Evolutionary conservation across 2,113 vertebrate species (phyloP), one percentile per base, ranked within the genome.

Genomic region (Globicephala melas): DNA sequence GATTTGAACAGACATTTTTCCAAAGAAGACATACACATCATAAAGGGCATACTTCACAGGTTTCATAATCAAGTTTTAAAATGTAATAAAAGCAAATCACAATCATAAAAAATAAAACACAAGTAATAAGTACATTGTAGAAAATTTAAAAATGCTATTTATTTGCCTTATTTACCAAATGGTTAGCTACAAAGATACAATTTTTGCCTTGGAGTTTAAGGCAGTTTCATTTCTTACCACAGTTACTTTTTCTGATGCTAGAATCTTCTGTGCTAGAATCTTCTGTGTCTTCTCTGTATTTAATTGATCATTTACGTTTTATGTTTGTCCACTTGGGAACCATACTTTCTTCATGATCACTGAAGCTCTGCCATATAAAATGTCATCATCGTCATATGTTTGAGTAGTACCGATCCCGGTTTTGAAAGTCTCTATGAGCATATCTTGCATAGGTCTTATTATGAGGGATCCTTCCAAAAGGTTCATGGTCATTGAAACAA

Each of bases 381-480:
- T 8, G 28, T 79, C 83, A 41, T 28, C 50, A 23, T 74, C 94
- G 87, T 98, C 98, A 99, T 73, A 99, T 97, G 98, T 99, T 99
- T 41, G 99, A 96, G 21, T 99, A 98, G 93, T 99, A 99, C 28
- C 99, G 99, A 97, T 99, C 98, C 91, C 99, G 99, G 98, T 99
- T 99, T 93, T 99, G 97, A 92, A 99, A 99, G 97, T 99, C 99
- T 98, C 98, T 99, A 86, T 99, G 97, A 94, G 99, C 99, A 17
- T 99, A 99, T 81, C 93, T 98, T 65, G 99, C 99, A 31, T 99
- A 99, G 47, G 96, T 98, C 97, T 98, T 99, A 97, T 89, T 98
- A 98, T 99, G 99, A 0, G 99, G 99, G 87, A 99, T 99, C 93
- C 99, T 99, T 94, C 99, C 99, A 67, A 99, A 99, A 28, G 99